Evolutionary conservation across 2,888 invertebrate genomes (phyloP).

Genomic region (Lasiommata megera): DNA sequence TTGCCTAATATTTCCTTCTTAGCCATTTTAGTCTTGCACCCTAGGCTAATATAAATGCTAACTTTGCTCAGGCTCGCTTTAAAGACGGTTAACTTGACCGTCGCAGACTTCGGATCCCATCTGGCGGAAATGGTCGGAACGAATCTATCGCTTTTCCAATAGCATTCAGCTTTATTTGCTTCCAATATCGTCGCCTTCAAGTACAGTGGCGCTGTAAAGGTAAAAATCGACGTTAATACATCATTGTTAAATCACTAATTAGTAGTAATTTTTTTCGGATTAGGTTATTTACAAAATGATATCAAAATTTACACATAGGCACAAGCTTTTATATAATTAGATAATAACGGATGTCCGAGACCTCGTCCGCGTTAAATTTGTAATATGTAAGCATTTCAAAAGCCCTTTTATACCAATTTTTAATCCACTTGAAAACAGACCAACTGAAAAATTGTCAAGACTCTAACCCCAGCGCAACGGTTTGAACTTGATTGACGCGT

Average conservation of each 20-base stretch:
- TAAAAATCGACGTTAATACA: neutral
- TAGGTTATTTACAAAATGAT: too few species aligned
- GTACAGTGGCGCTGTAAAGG: conserved; percentile 83
- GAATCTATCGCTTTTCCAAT: conserved; percentile 89
- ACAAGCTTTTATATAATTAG: too few species aligned
- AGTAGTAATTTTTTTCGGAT: too few species aligned
- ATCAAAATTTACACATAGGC: too few species aligned
- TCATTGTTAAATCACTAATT: neutral
- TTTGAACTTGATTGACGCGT: too few species aligned
- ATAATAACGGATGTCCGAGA: too few species aligned
- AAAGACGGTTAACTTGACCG: conserved; percentile 83
- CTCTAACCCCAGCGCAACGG: too few species aligned
- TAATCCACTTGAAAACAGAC: too few species aligned
- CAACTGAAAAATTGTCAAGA: too few species aligned
- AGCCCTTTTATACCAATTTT: too few species aligned
- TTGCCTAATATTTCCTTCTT: conserved; percentile 86
- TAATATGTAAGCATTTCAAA: too few species aligned
- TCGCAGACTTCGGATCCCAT: conserved; percentile 85
- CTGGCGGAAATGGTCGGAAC: conserved; percentile 88
- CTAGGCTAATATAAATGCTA: conserved; percentile 84
- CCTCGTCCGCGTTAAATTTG: too few species aligned
- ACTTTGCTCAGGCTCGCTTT: conserved; percentile 83
- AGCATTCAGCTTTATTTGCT: conserved; percentile 80
- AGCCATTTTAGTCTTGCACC: conserved; percentile 84
- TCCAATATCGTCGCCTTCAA: conserved; percentile 89